Percentiles rank a stretch among this genome's conserved stretches.
These are phyloP conservation scores for Laothoe populi DNA, from an alignment of 2,888 invertebrate species.

Conservation along the genomic window DNA sequence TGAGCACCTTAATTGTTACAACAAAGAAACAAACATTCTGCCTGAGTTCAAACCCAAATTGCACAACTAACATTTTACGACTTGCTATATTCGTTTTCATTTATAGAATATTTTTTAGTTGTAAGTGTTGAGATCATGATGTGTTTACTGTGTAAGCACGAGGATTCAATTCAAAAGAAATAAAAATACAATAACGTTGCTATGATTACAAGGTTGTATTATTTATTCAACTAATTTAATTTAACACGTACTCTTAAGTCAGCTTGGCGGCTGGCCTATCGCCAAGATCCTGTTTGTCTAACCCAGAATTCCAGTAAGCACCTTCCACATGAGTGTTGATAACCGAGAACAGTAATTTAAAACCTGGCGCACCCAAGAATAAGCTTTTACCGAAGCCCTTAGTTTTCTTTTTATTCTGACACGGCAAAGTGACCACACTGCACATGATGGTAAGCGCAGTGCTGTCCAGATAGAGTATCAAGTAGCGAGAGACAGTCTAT, in stretches of 20 bases:
- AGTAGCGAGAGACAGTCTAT: too few relatives aligned
- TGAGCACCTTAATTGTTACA: conserved; percentile 58
- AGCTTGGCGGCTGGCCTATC: too few relatives aligned
- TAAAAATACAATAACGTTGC: conserved; percentile 89
- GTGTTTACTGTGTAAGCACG: conserved; percentile 90
- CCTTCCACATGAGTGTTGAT: too few relatives aligned
- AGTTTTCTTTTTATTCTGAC: too few relatives aligned
- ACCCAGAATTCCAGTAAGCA: too few relatives aligned
- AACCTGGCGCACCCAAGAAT: too few relatives aligned
- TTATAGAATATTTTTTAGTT: conserved; percentile 88
- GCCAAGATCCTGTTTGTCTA: too few relatives aligned
- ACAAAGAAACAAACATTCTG: conserved; percentile 60
- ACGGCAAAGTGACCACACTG: too few relatives aligned
- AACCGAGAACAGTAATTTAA: too few relatives aligned
- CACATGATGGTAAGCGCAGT: too few relatives aligned
- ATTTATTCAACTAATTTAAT: conserved; percentile 45
- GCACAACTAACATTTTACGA: conserved; percentile 78
- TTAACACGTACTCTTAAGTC: conserved; percentile 6
- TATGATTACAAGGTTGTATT: conserved; percentile 81
- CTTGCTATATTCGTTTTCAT: conserved; percentile 77
- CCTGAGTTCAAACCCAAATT: conserved; percentile 72
- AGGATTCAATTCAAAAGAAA: conserved; percentile 86
- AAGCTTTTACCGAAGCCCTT: too few relatives aligned
- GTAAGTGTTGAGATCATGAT: conserved; percentile 88
- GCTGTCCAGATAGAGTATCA: too few relatives aligned